Evolutionary conservation across 2,888 invertebrate genomes (phyloP), one percentile per base, ranked within the genome.

Genomic region (Cantharis flavilabris): DNA sequence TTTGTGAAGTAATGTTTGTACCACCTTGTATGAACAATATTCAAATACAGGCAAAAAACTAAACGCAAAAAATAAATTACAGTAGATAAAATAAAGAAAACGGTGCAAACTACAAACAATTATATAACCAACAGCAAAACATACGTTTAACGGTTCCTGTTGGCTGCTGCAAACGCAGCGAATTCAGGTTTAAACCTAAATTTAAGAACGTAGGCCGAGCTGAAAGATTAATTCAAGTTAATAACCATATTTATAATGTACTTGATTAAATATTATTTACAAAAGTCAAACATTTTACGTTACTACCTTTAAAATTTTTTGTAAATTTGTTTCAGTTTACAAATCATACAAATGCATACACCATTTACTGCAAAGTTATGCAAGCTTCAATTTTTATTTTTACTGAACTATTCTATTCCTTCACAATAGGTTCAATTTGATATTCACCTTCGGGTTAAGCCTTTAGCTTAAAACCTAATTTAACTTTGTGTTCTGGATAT

Each of bases 141-240:
- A 91, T 96, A 96, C 96, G 95, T 94, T 96, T 96, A 89, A 91
- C 87, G 83, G 87, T 89, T 87, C 90, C 90, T 85, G 93, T 92
- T 87, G 94, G 92, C 89, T 95, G 96, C 91, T 95, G 95, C 88
- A 95, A 94, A 90, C 96, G 94, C 91, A 96, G 92, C 87, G 95
- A 93, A 92, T 96, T 97, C 91, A 96, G 93, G 92, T 96, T 97
- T 92, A 96, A 92, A 92, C 95, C 97, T 92, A 98, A 95, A 94
- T 97, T 98, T 91, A 98, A 95, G 94, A 97, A 98, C 89, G 97
- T 98, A 89, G 98, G 98, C 88, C 98, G 96, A 90, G 98, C 98
- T 98, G 97, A 92, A 94, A 94, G 90, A 89, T 84, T 81, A 86
- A 84, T 84, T 83, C 26, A 63, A 33, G 69, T 79, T 63, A 79